These are phyloP conservation scores for Melanotaenia nigrans DNA, from an alignment of 2,797 vertebrate species.

Conservation along the genomic window DNA sequence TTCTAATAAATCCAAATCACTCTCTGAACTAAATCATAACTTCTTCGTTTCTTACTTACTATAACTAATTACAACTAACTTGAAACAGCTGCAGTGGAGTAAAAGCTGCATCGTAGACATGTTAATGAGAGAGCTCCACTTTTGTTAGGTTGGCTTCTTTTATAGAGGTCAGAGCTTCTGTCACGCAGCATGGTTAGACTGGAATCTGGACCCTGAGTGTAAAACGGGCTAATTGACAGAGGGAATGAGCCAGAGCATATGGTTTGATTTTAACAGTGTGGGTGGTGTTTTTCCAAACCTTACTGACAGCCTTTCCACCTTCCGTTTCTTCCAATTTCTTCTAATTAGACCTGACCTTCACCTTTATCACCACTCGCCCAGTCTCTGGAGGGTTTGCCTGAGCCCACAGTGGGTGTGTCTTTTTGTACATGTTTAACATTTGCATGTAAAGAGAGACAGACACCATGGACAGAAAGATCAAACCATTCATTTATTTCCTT, in stretches of 20 bases:
- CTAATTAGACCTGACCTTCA: conserved; percentile 83
- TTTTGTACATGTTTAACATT: conserved; percentile 32
- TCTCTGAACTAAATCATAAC: conserved; percentile 17
- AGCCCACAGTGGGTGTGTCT: conserved; percentile 28
- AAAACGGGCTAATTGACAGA: conserved; percentile 77
- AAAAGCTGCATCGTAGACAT: conserved; percentile 61
- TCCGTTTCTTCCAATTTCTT: conserved; percentile 80
- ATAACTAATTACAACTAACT: conserved; percentile 39
- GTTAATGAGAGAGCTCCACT: conserved; percentile 69
- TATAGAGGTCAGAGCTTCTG: conserved; percentile 75
- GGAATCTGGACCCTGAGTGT: conserved; percentile 74
- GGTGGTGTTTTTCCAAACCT: conserved; percentile 79
- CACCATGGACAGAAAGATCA: conserved; percentile 28
- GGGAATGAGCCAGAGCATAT: conserved; percentile 78
- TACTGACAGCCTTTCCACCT: conserved; percentile 78
- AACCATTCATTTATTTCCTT: conserved; percentile 49
- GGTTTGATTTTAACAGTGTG: conserved; percentile 84
- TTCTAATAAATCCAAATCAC: conserved; percentile 12
- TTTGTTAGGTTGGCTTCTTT: conserved; percentile 71
- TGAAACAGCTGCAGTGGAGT: conserved; percentile 40
- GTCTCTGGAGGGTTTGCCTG: conserved; percentile 37
- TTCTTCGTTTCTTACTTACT: neutral
- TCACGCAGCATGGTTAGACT: conserved; percentile 73
- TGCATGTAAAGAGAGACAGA: conserved; percentile 29
- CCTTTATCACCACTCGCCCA: conserved; percentile 73